phyloP scores from a whole-genome alignment of 1,140 invertebrate species.

The Schlechtendalia chinensis region DNA sequence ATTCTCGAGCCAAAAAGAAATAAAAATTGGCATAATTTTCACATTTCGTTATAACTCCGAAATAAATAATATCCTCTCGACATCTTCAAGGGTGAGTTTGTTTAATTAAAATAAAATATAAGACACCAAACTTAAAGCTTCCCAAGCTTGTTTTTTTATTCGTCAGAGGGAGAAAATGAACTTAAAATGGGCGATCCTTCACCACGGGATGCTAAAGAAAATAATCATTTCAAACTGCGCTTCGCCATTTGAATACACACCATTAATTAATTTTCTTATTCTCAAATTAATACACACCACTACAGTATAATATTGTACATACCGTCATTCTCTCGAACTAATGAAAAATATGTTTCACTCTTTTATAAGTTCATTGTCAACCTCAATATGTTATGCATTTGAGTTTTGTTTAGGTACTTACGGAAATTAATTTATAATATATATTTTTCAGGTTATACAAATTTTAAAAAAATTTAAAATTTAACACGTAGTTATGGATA shows the following conservation, averaged over 20 bases:
- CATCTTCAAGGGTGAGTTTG: background rate
- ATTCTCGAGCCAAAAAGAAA: background rate
- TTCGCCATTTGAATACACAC: background rate
- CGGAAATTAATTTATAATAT: no score
- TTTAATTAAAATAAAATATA: constrained; percentile 41
- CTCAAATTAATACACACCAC: background rate
- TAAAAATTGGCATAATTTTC: constrained; percentile 26
- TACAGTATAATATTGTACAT: background rate
- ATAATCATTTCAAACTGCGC: constrained; percentile 18
- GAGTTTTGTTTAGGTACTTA: no score
- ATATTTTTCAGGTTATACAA: no score
- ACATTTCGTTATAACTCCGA: background rate
- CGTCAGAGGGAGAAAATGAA: constrained; percentile 14
- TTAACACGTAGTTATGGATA: no score
- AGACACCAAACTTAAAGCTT: background rate
- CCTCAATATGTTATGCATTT: no score
- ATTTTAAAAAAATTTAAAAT: no score
- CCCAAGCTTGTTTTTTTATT: background rate
- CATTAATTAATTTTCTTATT: constrained; percentile 25
- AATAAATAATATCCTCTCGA: constrained; percentile 16
- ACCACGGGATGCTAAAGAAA: constrained; percentile 24
- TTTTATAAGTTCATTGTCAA: no score
- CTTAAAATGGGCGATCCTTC: constrained; percentile 9
- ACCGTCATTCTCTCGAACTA: background rate
- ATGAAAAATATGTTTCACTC: no score